Conservation (phyloP, 1,140 invertebrate genomes). For the Drosophila simulans region DNA sequence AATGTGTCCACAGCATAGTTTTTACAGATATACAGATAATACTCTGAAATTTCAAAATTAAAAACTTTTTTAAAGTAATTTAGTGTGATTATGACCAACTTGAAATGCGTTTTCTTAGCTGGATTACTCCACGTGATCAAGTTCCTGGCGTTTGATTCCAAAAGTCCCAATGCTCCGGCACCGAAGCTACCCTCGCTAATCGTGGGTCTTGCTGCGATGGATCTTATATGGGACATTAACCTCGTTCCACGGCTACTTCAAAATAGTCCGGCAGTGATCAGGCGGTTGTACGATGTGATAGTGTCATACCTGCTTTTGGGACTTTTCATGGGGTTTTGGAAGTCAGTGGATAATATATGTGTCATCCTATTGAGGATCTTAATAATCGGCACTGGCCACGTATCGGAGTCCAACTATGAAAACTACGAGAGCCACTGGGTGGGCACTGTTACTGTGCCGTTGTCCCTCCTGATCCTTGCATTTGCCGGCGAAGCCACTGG, state of each 20-base stretch:
- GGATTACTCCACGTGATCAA: conserved; percentile 10
- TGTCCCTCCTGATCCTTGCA: conserved; percentile 33
- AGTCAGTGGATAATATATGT: conserved; percentile 2
- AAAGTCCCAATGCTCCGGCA: not conserved
- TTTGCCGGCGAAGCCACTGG: conserved; percentile 26
- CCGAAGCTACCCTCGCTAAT: conserved; percentile 2
- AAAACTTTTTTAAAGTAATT: too few species aligned
- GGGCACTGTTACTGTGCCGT: conserved; percentile 31
- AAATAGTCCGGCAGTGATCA: not conserved
- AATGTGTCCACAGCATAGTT: too few species aligned
- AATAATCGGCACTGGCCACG: conserved; percentile 1
- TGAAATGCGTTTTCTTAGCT: conserved; percentile 12
- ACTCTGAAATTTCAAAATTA: too few species aligned
- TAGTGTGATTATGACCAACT: conserved; percentile 1
- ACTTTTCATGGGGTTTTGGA: conserved; percentile 23
- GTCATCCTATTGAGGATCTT: not conserved
- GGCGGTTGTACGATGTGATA: not conserved
- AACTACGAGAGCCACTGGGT: conserved; percentile 5
- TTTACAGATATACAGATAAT: too few species aligned
- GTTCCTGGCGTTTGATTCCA: not conserved
- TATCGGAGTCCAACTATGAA: not conserved
- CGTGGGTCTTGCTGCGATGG: conserved; percentile 19
- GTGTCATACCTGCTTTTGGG: conserved; percentile 23
- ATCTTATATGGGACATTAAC: conserved; percentile 40
- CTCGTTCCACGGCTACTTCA: conserved; percentile 17